These are phyloP conservation scores for Amia ocellicauda DNA, from an alignment of 2,113 vertebrate genomes.

Conservation along the genomic window DNA sequence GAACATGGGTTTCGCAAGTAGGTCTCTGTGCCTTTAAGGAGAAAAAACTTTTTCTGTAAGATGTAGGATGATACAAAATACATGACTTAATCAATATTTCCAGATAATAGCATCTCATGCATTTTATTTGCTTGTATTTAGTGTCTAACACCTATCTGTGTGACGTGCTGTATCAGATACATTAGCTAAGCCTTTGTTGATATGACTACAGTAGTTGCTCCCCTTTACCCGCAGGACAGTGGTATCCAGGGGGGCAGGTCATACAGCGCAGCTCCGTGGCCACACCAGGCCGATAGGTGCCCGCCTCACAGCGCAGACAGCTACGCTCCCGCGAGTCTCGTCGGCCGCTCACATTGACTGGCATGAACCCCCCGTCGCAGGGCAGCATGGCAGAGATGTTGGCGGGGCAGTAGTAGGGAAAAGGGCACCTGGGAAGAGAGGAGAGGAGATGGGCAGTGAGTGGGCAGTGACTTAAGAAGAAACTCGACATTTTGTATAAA, in stretches of 20 bases:
- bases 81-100: no score
- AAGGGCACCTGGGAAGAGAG: conserved; percentile 69
- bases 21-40: conserved; percentile 63
- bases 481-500: background rate
- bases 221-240: conserved; percentile 71
- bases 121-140: no score
- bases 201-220: no score
- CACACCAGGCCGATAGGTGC: conserved; percentile 62
- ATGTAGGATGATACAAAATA: no score
- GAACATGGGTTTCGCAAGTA: conserved; percentile 71
- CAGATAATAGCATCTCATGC: no score
- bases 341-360: conserved; percentile 65
- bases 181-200: no score
- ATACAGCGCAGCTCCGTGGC: conserved; percentile 60
- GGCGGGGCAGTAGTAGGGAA: conserved; percentile 79
- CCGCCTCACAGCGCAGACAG: conserved; percentile 72
- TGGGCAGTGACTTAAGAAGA: no score
- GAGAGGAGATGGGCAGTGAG: no score
- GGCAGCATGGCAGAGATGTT: conserved; percentile 65
- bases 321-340: conserved; percentile 69
- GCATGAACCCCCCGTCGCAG: conserved; percentile 75
- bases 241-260: conserved; percentile 79
- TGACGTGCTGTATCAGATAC: no score
- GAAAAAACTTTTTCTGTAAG: no score
- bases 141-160: no score